phyloP scores from a whole-genome alignment of 2,888 invertebrate genomes.

The Sesia bembeciformis region DNA sequence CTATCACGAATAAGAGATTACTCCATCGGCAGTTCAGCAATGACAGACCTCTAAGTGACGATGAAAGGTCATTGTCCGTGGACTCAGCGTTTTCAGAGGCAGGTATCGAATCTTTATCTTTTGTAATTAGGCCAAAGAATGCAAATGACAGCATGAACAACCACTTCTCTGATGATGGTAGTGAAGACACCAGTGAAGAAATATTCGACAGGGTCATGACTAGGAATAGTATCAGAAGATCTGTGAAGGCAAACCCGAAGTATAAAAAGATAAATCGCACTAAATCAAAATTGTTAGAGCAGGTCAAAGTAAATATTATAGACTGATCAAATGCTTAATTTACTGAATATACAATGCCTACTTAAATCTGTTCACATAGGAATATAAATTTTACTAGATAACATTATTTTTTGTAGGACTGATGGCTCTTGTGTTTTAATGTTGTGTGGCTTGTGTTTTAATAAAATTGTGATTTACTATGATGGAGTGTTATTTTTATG shows the following conservation, averaged over 20 bases:
- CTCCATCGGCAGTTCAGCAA: slow-evolving; percentile 40
- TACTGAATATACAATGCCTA: neutral
- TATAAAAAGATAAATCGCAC: slow-evolving; percentile 64
- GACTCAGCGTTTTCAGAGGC: slow-evolving; percentile 46
- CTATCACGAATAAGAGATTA: slow-evolving; percentile 29
- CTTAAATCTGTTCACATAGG: neutral
- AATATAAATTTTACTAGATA: neutral
- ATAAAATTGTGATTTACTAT: too few relatives aligned
- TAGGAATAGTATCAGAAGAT: slow-evolving; percentile 57
- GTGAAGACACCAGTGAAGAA: slow-evolving; percentile 68
- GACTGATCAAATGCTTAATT: slow-evolving; percentile 23
- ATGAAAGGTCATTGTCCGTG: slow-evolving; percentile 35
- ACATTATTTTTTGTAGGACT: neutral
- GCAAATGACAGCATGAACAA: slow-evolving; percentile 66
- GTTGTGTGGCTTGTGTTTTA: too few relatives aligned
- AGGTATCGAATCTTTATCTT: slow-evolving; percentile 32
- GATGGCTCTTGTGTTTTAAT: neutral
- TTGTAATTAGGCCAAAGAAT: slow-evolving; percentile 50
- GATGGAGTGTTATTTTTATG: too few relatives aligned
- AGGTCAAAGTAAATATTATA: slow-evolving; percentile 59
- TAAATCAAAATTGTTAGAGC: slow-evolving; percentile 62
- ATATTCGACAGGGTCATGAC: slow-evolving; percentile 64
- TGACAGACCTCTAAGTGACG: slow-evolving; percentile 52
- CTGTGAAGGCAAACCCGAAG: slow-evolving; percentile 67
- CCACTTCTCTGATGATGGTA: slow-evolving; percentile 65